A percentile compares a stretch with the other conserved stretches of the same genome.
Evolutionary conservation across 2,888 invertebrate genomes (phyloP).

Genomic region (Trachelus troglodyta): DNA sequence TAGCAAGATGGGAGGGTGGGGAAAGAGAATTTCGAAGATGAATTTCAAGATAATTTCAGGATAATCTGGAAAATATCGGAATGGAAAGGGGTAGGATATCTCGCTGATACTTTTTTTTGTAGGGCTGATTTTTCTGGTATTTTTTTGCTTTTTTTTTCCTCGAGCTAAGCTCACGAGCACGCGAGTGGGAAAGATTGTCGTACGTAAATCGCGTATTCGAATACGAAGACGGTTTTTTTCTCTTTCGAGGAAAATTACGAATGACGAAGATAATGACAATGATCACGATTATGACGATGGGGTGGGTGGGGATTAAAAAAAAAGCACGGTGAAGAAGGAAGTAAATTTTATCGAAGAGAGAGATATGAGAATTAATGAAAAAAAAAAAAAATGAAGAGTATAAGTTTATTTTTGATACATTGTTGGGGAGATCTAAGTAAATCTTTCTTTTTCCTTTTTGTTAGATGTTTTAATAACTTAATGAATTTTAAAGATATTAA

Average conservation of each 20-base stretch:
- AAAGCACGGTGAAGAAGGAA: conserved; percentile 28
- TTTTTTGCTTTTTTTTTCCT: not conserved
- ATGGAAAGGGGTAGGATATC: conserved; percentile 14
- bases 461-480: conserved; percentile 63
- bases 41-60: not conserved
- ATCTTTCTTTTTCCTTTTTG: conserved; percentile 61
- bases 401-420: conserved; percentile 67
- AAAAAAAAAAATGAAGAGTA: conserved; percentile 50
- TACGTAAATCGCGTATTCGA: not conserved
- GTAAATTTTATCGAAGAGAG: conserved; percentile 24
- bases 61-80: not conserved
- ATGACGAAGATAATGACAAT: not conserved
- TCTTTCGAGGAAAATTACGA: not conserved
- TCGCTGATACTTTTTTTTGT: not conserved
- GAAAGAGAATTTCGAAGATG: not conserved
- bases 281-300: not conserved
- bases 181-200: not conserved
- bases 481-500: conserved; percentile 63
- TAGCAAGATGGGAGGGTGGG: not conserved
- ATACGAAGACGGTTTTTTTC: not conserved
- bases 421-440: conserved; percentile 61
- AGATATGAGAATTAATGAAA: conserved; percentile 28
- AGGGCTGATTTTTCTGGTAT: not conserved
- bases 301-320: not conserved
- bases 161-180: not conserved